Conservation (phyloP, 2,113 vertebrate genomes). For the Eurystomus gularis region DNA sequence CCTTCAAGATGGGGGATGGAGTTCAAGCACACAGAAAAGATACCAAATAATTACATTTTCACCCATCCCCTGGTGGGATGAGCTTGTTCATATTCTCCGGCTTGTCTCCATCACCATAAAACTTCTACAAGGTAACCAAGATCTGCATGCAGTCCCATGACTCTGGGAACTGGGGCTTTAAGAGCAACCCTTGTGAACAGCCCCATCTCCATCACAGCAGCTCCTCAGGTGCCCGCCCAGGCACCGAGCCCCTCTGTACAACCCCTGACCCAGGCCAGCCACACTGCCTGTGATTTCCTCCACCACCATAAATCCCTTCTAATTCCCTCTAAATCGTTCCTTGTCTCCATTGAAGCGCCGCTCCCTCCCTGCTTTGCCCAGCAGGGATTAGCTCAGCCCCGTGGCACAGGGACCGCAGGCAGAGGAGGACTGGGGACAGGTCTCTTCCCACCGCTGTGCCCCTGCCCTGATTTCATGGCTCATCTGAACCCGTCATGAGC, state of each 20-base stretch:
- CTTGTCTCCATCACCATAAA: not conserved
- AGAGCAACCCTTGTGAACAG: not conserved
- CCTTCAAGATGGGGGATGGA: not conserved
- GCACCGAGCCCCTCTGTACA: not conserved
- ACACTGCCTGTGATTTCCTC: not conserved
- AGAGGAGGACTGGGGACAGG: not conserved
- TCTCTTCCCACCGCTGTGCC: not conserved
- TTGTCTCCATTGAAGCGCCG: not conserved
- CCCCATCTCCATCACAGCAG: not conserved
- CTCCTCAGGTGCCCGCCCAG: not conserved
- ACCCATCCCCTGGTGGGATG: not conserved
- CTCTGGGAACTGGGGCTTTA: not conserved
- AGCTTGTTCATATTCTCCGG: not conserved
- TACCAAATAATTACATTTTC: not conserved
- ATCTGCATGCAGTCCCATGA: accelerated
- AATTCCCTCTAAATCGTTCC: constrained; percentile 37
- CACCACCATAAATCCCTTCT: constrained; percentile 23
- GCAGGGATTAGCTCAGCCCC: not conserved
- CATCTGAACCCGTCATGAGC: not conserved
- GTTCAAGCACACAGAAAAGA: not conserved
- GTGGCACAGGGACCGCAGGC: not conserved
- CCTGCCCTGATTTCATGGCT: not conserved
- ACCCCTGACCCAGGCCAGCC: not conserved
- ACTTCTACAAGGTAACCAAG: not conserved
- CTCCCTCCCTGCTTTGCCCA: not conserved